A percentile compares a stretch with the other conserved stretches of the same genome.
phyloP scores from a whole-genome alignment of 2,113 vertebrate species.

The Notechis scutatus region DNA sequence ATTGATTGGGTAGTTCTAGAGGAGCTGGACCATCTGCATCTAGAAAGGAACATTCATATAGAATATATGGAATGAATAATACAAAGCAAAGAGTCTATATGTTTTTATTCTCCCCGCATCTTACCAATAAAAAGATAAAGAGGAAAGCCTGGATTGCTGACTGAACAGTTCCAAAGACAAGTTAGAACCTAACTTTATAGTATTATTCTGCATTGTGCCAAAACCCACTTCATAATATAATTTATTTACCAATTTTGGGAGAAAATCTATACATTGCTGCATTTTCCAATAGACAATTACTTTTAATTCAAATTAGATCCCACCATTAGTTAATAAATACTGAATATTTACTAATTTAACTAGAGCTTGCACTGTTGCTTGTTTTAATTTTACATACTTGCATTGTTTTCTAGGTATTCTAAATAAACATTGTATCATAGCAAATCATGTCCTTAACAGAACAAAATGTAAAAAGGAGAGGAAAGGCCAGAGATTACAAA shows the following conservation, averaged over 20 bases:
- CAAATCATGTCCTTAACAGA: too few relatives aligned
- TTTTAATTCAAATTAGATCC: not conserved
- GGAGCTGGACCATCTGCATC: conserved; percentile 97
- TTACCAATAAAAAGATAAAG: not conserved
- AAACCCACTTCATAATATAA: not conserved
- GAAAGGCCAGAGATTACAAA: not conserved
- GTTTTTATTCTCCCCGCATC: not conserved
- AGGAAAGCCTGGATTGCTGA: not conserved
- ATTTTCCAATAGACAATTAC: not conserved
- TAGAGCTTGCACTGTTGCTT: not conserved
- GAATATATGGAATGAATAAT: not conserved
- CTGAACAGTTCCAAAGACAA: not conserved
- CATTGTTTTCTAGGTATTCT: not conserved
- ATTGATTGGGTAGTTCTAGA: conserved; percentile 95
- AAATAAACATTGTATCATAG: not conserved
- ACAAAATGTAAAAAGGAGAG: not conserved
- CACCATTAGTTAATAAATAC: not conserved
- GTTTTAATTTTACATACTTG: not conserved
- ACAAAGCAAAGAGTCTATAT: not conserved
- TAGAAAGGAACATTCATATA: conserved; percentile 49
- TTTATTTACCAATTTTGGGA: not conserved
- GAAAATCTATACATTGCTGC: not conserved
- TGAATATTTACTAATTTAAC: not conserved
- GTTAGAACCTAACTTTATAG: rapidly evolving
- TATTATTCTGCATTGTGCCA: not conserved